Base-by-base conservation (phyloP, 2,888 invertebrate genomes). In the Noctua fimbriata region DNA sequence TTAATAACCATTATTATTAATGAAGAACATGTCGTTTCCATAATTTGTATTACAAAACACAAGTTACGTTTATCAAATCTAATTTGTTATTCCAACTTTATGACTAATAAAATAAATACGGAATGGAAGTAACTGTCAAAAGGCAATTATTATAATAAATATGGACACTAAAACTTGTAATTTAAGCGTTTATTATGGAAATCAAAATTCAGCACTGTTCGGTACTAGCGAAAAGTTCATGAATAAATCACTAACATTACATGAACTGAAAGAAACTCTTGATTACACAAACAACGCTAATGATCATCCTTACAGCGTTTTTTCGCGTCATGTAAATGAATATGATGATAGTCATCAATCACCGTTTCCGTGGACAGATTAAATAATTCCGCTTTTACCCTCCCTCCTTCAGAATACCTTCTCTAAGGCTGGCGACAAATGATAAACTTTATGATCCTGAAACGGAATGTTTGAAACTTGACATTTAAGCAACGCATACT, bases 321-420 rank as follows among this genome's bases (percentile, higher is more conserved):
- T 90, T 89, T 86, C 82, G 75, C 86, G 75, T 80, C 88, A 85
- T 87, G 84, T 84, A 87, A 89, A 88, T 88, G 81, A 84, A 84
- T 79, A 70, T 71, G 85, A 87, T 85, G 83, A 83, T 69, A 73
- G 72, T 77, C 89, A 90, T 91, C 91, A 89, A 91, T 91, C 90
- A 89, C 83, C 41, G 79, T 76, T 84, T 76, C 78, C 74, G 88
- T 83, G 81, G 91, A 91, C 91, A 91, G 93, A 92, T 93, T 91
- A 91, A 92, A 91, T 91, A 90, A 89, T 89, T 84, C 84, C 85
- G 83, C 87, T 82, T 84, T 89, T 75, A 81, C 85, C 76, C 80
- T 82, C 88, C 81, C 86, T 84, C 81, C 44, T 72, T 55, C 60
- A 79, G 76, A 88, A 88, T 85, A 82, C 83, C 47, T 80, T 73